Base-by-base conservation (phyloP, 2,888 invertebrate genomes). In the Drosophila vallismaia region DNA sequence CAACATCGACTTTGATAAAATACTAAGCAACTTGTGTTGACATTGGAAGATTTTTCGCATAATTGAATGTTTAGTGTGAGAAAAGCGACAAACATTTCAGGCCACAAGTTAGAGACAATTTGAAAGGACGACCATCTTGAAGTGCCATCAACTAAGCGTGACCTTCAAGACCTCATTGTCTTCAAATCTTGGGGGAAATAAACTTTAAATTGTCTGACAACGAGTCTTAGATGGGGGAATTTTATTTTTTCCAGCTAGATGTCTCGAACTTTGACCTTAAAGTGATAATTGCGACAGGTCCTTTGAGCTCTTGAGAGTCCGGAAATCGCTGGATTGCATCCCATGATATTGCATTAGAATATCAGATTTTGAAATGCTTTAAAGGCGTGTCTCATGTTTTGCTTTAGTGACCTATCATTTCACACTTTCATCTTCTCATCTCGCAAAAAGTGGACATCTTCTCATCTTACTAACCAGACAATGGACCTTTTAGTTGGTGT, bases 31-130 rank as follows among this genome's bases (percentile, higher is more conserved):
- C 12, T 49, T 68, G 64, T 49, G 50, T 63, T 63, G 72, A 72
- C 67, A 38, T 40, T 75, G 29, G 44, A 50, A 63, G 73, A 77
- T 79, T 71, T 67, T 19, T 66, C 59, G 77, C 75, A 77, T 73
- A 77, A 75, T 73, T 75, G 66, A 77, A 68, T 54, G 55, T 55
- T 19, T 40, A 31, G 14, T 31, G 40, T 31, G 40, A 33, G 3
- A 28, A 19, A 12, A 50, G n/a, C 10, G n/a, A 12, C 31, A 52
- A 38, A 53, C 48, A 19, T 19, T 19, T 54, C 19, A 51, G 67
- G n/a, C 53, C 28, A n/a, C 36, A 59, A 29, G 45, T 12, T 29
- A 40, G 12, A 10, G 52, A 12, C 29, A 44, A 8, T 38, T 24
- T 24, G 9, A 54, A 46, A 44, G 42, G 29, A 49, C 10, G 31